phyloP scores from a whole-genome alignment of 37 sponge, comb jelly and placozoan genomes.

The Chondrosia reniformis region DNA sequence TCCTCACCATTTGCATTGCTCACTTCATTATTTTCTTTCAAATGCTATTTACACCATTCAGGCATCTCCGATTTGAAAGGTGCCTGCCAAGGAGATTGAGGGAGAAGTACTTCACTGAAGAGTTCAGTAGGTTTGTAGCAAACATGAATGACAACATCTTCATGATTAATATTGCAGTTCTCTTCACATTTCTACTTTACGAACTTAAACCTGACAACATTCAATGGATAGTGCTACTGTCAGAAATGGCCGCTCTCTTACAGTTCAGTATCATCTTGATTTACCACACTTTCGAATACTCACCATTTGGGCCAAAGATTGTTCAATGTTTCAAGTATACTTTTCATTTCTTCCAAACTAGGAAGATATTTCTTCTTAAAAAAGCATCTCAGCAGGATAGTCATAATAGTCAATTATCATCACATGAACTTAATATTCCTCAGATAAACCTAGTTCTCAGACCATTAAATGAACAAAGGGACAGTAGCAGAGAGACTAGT shows the following conservation, averaged over 20 bases:
- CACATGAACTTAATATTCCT: too few species aligned
- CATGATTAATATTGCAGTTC: background rate
- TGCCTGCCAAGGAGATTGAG: background rate
- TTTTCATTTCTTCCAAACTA: too few species aligned
- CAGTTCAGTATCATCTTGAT: background rate
- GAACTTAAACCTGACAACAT: background rate
- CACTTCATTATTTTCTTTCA: background rate
- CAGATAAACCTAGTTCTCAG: too few species aligned
- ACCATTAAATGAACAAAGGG: too few species aligned
- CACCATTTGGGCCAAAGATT: slow-evolving; percentile 7
- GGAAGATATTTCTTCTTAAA: too few species aligned
- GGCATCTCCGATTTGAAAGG: background rate
- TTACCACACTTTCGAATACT: slow-evolving; percentile 7
- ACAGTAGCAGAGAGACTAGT: too few species aligned
- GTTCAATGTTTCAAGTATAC: too few species aligned
- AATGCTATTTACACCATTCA: background rate
- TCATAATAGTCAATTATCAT: too few species aligned
- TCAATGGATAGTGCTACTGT: too few species aligned
- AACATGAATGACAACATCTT: background rate
- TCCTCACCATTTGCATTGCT: background rate
- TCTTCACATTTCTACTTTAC: background rate
- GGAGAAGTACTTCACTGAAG: slow-evolving; percentile 5
- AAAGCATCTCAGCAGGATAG: too few species aligned
- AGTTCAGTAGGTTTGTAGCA: background rate
- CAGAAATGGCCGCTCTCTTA: background rate